Conservation (phyloP, 2,888 invertebrate species). For the Dorcus hopei region DNA sequence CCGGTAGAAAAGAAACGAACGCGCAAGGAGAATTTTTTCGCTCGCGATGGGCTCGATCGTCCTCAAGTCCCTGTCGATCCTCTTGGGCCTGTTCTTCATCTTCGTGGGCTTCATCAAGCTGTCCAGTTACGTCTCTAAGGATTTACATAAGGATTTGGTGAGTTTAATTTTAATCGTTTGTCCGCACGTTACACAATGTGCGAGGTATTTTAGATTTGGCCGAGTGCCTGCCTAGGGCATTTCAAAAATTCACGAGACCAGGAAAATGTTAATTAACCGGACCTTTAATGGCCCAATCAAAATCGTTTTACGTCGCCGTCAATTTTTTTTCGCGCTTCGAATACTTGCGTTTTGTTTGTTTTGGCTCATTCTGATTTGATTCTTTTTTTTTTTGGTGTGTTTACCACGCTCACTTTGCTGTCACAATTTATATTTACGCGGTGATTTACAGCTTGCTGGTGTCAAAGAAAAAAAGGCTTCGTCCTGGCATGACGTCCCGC, state of each 20-base stretch:
- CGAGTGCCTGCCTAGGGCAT: conserved; percentile 42
- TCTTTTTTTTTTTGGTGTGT: too few relatives aligned
- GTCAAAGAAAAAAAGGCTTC: too few relatives aligned
- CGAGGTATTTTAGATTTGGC: conserved; percentile 43
- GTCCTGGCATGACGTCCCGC: too few relatives aligned
- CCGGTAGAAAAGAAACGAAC: neutral
- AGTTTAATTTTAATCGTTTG: conserved; percentile 44
- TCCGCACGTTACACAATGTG: conserved; percentile 30
- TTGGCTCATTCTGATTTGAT: too few relatives aligned
- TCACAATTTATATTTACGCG: too few relatives aligned
- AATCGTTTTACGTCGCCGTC: too few relatives aligned
- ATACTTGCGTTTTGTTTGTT: too few relatives aligned
- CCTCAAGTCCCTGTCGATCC: conserved; percentile 83
- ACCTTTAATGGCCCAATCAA: too few relatives aligned
- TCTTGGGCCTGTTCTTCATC: conserved; percentile 91
- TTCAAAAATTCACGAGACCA: conserved; percentile 30
- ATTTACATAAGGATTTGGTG: conserved; percentile 95
- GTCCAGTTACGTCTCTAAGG: conserved; percentile 87
- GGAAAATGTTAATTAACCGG: conserved; percentile 1
- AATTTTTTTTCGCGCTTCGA: too few relatives aligned
- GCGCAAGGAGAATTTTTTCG: too few relatives aligned
- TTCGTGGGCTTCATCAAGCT: conserved; percentile 92
- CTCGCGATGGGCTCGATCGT: conserved; percentile 69
- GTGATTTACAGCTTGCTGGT: too few relatives aligned
- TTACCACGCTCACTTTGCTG: too few relatives aligned